Percentiles rank a stretch among this genome's conserved stretches.
Conservation (phyloP, 2,888 invertebrate genomes). For the Callosobruchus maculatus region DNA sequence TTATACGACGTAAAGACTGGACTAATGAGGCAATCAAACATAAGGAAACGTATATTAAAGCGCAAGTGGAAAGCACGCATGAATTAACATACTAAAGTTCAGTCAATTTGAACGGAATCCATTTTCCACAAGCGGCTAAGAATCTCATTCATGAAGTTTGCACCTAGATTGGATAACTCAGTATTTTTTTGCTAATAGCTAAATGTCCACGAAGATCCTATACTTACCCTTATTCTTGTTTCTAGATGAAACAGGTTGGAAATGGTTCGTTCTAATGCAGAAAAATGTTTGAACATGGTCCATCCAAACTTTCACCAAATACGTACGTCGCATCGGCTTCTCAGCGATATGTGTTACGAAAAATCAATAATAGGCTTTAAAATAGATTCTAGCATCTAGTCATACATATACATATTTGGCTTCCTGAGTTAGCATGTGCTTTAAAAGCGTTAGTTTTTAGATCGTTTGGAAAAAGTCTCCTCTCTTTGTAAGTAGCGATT, state of each 20-base stretch:
- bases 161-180: no score
- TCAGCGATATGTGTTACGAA: slow-evolving; percentile 9
- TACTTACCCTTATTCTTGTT: slow-evolving; percentile 16
- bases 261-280: slow-evolving; percentile 27
- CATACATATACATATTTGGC: background rate
- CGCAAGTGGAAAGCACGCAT: no score
- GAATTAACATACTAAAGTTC: no score
- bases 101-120: no score
- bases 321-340: slow-evolving; percentile 6
- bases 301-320: slow-evolving; percentile 6
- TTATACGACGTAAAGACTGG: no score
- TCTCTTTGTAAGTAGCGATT: no score
- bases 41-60: no score
- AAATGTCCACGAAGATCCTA: background rate
- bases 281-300: slow-evolving; percentile 23
- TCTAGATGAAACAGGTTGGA: slow-evolving; percentile 28
- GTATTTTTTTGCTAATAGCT: background rate
- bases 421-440: background rate
- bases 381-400: background rate
- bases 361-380: slow-evolving; percentile 11
- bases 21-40: no score
- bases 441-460: background rate
- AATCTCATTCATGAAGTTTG: no score
- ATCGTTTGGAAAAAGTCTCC: background rate
- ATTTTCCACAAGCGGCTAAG: no score